Percentiles rank a stretch among this genome's conserved stretches.
phyloP scores from a whole-genome alignment of 2,888 invertebrate genomes.

The Spilosoma lubricipeda region DNA sequence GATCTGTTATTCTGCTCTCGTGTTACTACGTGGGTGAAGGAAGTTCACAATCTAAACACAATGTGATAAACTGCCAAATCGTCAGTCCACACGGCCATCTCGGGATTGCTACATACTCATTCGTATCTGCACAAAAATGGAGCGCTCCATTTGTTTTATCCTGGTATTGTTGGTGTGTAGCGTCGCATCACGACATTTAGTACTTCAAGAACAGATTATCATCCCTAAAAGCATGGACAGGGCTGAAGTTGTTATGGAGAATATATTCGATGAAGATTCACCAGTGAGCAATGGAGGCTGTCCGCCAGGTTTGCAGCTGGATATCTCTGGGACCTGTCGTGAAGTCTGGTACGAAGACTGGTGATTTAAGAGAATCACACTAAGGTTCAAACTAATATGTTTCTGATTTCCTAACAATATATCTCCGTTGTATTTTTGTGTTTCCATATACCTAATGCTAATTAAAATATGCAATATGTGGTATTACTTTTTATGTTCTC shows the following conservation, averaged over 20 bases:
- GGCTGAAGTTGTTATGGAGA: constrained; percentile 50
- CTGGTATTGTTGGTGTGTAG: constrained; percentile 34
- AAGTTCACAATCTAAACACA: constrained; percentile 53
- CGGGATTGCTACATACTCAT: not conserved
- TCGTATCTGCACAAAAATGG: constrained; percentile 34
- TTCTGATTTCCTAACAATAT: not conserved
- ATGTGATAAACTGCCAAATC: constrained; percentile 47
- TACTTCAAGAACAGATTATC: constrained; percentile 24
- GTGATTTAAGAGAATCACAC: constrained; percentile 3
- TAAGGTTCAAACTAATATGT: not conserved
- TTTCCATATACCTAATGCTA: not conserved
- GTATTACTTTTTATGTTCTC: not conserved
- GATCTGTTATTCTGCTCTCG: not conserved
- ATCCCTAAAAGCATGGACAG: constrained; percentile 42
- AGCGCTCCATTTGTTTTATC: constrained; percentile 31
- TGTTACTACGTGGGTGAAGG: constrained; percentile 58
- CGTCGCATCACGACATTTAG: constrained; percentile 37
- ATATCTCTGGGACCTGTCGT: constrained; percentile 66
- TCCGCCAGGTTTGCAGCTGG: constrained; percentile 62
- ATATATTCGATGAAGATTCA: constrained; percentile 64
- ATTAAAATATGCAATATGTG: not conserved
- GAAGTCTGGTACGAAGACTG: constrained; percentile 73
- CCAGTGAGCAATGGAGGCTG: constrained; percentile 58
- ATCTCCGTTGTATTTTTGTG: not conserved
- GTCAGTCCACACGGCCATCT: constrained; percentile 33